Evolutionary conservation across 2,797 vertebrate genomes (phyloP), one percentile per base, ranked within the genome.

Genomic region (Gallinago nigripennis): DNA sequence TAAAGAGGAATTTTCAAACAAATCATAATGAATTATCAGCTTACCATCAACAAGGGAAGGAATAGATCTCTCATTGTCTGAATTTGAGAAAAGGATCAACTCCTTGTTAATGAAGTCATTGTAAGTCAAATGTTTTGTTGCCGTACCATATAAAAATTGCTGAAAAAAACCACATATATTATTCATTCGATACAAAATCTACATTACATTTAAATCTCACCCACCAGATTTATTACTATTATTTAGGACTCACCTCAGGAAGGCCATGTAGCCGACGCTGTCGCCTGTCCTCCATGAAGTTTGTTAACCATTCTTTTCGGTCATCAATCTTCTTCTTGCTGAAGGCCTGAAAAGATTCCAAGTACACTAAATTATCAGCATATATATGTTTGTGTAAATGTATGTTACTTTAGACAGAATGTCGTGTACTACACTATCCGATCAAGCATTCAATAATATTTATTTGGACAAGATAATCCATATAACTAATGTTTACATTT

Each of bases 61-160:
- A 92, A 99, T 99, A 78, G 99, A 99, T 93, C 99, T 98, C 97
- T 99, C 99, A 2, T 99, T 99, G 98, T 99, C 99, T 14, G 99
- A 99, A 97, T 99, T 99, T 94, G 99, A 99, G 97, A 99, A 99
- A 46, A 99, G 98, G 95, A 99, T 99, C 96, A 99, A 98, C 96
- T 99, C 99, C 96, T 99, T 99, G 97, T 99, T 99, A 98, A 99
- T 99, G 97, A 99, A 99, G 97, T 99, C 99, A 76, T 99, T 99
- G 97, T 99, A 99, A 86, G 99, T 99, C 94, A 99, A 98, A 97
- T 99, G 98, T 51, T 98, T 98, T 82, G 99, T 98, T 90, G 98
- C 98, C 71, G 98, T 99, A 82, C 99, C 99, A 95, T 99, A 99
- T 28, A 99, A 98, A 97, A 98, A 99, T 99, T 99, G 99, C 99